Evolutionary conservation across 2,797 vertebrate genomes (phyloP).

Genomic region (Hyperoplus lanceolatus): DNA sequence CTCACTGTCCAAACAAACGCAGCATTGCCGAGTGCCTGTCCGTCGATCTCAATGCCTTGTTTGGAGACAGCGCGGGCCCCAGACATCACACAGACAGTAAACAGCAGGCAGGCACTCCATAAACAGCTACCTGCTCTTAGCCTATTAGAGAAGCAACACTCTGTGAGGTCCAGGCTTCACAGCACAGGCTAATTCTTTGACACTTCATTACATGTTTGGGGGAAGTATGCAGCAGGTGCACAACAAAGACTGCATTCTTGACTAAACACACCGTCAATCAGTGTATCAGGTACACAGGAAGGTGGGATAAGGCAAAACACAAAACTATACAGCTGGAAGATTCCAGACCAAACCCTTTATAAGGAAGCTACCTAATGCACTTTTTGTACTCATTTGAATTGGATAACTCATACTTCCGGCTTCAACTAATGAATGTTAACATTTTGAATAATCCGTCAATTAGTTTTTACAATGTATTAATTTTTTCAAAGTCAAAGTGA

Average conservation of each 20-base stretch:
- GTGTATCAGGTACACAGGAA: not conserved
- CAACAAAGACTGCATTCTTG: constrained; percentile 24
- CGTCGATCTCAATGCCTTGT: constrained; percentile 70
- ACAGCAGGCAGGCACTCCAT: constrained; percentile 71
- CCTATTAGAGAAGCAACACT: constrained; percentile 36
- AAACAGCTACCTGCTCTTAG: constrained; percentile 74
- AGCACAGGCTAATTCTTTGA: constrained; percentile 41
- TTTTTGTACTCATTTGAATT: no score
- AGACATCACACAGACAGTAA: constrained; percentile 76
- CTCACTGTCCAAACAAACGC: constrained; percentile 67
- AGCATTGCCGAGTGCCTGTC: constrained; percentile 56
- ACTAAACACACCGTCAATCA: constrained; percentile 5
- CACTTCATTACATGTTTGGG: constrained; percentile 49
- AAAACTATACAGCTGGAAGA: not conserved
- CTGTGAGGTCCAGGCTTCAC: constrained; percentile 63
- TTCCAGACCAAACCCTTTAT: not conserved
- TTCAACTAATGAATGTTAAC: not conserved
- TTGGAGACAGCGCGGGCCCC: constrained; percentile 65
- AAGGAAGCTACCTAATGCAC: not conserved
- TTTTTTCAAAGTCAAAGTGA: not conserved
- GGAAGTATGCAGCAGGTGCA: constrained; percentile 44
- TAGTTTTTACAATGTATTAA: not conserved
- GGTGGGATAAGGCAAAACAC: constrained; percentile 19
- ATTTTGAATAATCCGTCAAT: not conserved
- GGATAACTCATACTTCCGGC: not conserved